phyloP scores from a whole-genome alignment of 2,888 invertebrate species.

The Trichogramma evanescens region DNA sequence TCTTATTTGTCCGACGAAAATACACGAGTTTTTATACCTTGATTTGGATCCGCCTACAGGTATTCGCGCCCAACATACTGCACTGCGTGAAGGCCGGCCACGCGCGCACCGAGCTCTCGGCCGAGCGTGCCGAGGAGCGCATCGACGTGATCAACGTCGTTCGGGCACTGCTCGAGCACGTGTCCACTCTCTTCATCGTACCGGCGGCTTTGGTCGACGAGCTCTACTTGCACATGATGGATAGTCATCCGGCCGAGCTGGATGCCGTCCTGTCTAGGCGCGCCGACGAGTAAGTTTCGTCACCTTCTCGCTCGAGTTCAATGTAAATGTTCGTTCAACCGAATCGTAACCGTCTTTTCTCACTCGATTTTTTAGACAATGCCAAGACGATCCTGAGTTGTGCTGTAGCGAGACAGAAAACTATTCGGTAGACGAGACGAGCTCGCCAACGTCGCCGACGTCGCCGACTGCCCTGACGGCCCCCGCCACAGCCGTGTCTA shows the following conservation, averaged over 20 bases:
- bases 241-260: constrained; percentile 73
- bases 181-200: constrained; percentile 66
- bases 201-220: constrained; percentile 79
- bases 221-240: constrained; percentile 78
- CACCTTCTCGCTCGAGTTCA: not conserved
- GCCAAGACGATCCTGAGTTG: constrained; percentile 40
- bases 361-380: constrained; percentile 33
- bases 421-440: constrained; percentile 38
- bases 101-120: constrained; percentile 50
- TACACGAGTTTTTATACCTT: not conserved
- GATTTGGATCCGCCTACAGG: constrained; percentile 31
- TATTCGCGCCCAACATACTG: constrained; percentile 90
- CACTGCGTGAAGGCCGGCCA: constrained; percentile 65
- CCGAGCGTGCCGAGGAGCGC: constrained; percentile 71
- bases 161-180: constrained; percentile 67
- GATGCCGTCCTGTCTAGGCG: constrained; percentile 52
- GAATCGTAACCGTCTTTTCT: not conserved
- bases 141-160: constrained; percentile 87
- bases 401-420: constrained; percentile 41
- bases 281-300: constrained; percentile 47
- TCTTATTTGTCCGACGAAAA: not conserved
- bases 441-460: constrained; percentile 44
- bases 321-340: too few relatives aligned
- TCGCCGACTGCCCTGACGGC: constrained; percentile 47
- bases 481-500: constrained; percentile 13